Evolutionary conservation across 2,888 invertebrate genomes (phyloP).

Genomic region (Agriopis marginaria): DNA sequence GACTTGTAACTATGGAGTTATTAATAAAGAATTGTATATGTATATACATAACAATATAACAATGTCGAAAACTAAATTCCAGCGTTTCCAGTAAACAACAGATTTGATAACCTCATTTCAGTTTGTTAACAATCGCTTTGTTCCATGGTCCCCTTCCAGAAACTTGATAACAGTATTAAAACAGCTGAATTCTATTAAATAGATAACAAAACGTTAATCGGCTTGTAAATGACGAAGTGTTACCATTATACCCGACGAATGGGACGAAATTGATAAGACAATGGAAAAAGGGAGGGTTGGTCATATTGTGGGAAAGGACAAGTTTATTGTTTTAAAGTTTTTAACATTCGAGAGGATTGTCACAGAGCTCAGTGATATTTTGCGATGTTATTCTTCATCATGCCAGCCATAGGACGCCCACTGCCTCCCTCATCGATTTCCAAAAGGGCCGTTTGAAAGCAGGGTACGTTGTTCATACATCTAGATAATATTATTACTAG

Average conservation of each 20-base stretch:
- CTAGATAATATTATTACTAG: too few species aligned
- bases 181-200: conserved; percentile 48
- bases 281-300: conserved; percentile 8
- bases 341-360: neutral
- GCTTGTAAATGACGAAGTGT: conserved; percentile 43
- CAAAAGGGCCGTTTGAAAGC: too few species aligned
- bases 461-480: too few species aligned
- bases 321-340: conserved; percentile 21
- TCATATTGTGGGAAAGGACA: neutral
- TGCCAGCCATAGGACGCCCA: too few species aligned
- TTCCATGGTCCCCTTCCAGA: conserved; percentile 37
- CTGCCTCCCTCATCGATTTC: too few species aligned
- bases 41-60: neutral
- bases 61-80: conserved; percentile 18
- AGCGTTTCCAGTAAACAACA: conserved; percentile 22
- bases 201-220: conserved; percentile 49
- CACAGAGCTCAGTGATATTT: too few species aligned
- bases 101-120: conserved; percentile 38
- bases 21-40: too few species aligned
- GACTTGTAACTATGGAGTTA: too few species aligned
- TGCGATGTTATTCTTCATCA: too few species aligned
- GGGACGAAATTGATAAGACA: conserved; percentile 25
- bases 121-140: conserved; percentile 38
- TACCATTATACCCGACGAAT: conserved; percentile 30
- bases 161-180: conserved; percentile 49